Evolutionary conservation across 2,113 vertebrate species (phyloP), one percentile per base, ranked within the genome.

Genomic region (Lophotis ruficrista): DNA sequence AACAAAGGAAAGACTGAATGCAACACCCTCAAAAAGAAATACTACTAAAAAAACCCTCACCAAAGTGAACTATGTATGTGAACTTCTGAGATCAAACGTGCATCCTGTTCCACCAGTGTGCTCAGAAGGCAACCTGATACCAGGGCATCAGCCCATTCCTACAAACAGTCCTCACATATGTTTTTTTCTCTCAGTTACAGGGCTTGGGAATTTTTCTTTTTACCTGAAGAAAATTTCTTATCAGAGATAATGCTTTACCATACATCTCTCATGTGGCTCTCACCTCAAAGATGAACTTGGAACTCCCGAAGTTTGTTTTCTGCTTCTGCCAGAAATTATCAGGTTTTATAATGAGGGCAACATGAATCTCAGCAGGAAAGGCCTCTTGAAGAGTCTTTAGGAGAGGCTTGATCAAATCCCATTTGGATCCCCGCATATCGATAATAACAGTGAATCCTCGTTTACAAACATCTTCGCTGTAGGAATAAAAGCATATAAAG

Each of bases 301-400:
- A 99, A 92, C 99, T 99, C 96, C 99, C 99, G 4, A 99, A 99
- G 97, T 99, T 99, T 8, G 99, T 99, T 97, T 99, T 99, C 98
- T 99, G 99, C 69, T 99, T 99, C 98, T 99, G 99, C 99, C 99
- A 99, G 98, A 99, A 99, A 98, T 99, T 99, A 97, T 99, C 99
- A 0, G 99, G 99, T 97, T 99, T 99, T 97, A 99, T 99, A 98
- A 99, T 99, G 94, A 99, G 99, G 37, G 99, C 99, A 91, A 99
- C 99, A 13, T 99, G 99, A 97, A 99, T 99, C 98, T 99, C 99
- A 0, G 98, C 99, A 8, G 99, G 99, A 94, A 99, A 99, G 33
- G 98, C 99, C 98, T 99, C 99, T 97, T 99, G 99, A 88, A 99
- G 98, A 0, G 99, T 99, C 98, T 99, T 99, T 94, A 99, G 98